phyloP scores from a whole-genome alignment of 2,888 invertebrate species.

The Baccha elongata region DNA sequence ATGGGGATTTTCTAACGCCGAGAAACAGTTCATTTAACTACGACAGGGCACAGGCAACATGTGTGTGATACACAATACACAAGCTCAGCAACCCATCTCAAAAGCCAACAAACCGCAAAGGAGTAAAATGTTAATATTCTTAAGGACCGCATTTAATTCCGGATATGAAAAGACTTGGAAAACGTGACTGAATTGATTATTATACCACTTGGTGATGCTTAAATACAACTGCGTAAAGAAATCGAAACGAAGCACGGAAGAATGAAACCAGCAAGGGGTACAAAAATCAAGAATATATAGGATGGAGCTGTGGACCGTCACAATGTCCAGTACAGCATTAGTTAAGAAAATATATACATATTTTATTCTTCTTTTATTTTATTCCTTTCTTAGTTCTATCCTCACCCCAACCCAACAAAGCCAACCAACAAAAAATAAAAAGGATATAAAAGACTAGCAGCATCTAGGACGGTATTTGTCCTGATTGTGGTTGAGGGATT shows the following conservation, averaged over 20 bases:
- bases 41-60: too few species aligned
- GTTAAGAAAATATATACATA: conserved; percentile 10
- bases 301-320: conserved; percentile 25
- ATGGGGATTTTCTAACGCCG: conserved; percentile 5
- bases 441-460: conserved; percentile 11
- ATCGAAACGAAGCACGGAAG: conserved; percentile 22
- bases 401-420: background rate
- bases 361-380: background rate
- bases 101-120: conserved; percentile 65
- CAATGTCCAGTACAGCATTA: conserved; percentile 41
- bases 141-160: conserved; percentile 72
- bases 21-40: conserved; percentile 66
- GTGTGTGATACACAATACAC: conserved; percentile 33
- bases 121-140: conserved; percentile 73
- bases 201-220: conserved; percentile 70
- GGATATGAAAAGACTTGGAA: conserved; percentile 70
- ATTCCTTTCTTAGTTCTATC: background rate
- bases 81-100: conserved; percentile 11
- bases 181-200: conserved; percentile 73
- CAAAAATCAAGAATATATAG: background rate
- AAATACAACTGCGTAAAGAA: conserved; percentile 63
- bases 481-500: conserved; percentile 68
- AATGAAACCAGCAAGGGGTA: conserved; percentile 4
- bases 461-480: conserved; percentile 40
- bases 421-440: conserved; percentile 3